phyloP scores from a whole-genome alignment of 1,140 invertebrate species.

The Leptopilina clavipes region DNA sequence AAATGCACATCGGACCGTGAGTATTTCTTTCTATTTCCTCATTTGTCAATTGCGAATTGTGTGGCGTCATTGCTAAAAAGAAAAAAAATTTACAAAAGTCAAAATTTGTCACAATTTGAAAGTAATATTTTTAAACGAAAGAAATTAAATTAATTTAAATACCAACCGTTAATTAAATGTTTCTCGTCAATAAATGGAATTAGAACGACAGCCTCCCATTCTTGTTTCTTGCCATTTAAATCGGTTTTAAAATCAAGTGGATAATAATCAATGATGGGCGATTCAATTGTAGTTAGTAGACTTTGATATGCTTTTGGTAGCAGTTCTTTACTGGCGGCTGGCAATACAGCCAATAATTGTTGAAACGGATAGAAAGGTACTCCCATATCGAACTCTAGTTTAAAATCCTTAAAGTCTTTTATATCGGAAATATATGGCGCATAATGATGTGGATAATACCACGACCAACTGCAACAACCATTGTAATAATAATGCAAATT shows the following conservation, averaged over 20 bases:
- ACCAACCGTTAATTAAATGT: conserved; percentile 72
- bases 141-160: conserved; percentile 31
- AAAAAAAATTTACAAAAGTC: conserved; percentile 71
- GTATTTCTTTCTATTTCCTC: conserved; percentile 86
- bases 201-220: conserved; percentile 98
- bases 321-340: conserved; percentile 87
- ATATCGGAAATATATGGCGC: conserved; percentile 97
- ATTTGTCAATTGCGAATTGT: conserved; percentile 79
- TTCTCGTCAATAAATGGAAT: conserved; percentile 96
- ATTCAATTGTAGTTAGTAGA: conserved; percentile 88
- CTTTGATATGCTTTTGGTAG: conserved; percentile 88
- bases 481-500: conserved; percentile 97
- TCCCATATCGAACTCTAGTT: conserved; percentile 87
- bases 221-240: conserved; percentile 94
- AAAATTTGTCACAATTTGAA: background rate
- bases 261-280: conserved; percentile 93
- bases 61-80: conserved; percentile 86
- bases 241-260: conserved; percentile 92
- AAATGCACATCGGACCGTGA: conserved; percentile 91
- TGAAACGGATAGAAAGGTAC: conserved; percentile 95
- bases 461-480: conserved; percentile 97
- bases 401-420: conserved; percentile 84
- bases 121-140: background rate
- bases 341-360: conserved; percentile 94
- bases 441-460: conserved; percentile 98